These are phyloP conservation scores for Hypocryptadius cinnamomeus DNA, from an alignment of 2,113 vertebrate species.

Conservation along the genomic window DNA sequence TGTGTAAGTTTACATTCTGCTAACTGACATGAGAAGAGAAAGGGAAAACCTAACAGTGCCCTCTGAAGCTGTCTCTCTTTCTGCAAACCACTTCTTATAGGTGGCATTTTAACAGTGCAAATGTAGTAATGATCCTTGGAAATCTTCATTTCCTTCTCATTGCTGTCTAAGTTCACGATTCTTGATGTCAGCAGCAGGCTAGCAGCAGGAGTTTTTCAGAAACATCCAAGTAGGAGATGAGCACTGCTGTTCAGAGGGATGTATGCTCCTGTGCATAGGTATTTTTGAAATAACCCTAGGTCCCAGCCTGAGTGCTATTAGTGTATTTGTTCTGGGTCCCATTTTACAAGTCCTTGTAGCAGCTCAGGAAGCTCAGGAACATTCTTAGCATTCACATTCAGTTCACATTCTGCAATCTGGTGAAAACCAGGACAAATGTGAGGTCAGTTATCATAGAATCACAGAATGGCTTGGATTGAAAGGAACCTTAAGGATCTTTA, in stretches of 20 bases:
- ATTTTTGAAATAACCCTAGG: not conserved
- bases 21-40: not conserved
- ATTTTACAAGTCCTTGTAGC: not conserved
- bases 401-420: not conserved
- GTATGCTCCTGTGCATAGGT: rapidly evolving
- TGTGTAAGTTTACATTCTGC: not conserved
- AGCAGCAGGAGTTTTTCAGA: not conserved
- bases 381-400: not conserved
- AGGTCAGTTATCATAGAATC: not conserved
- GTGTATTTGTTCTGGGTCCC: not conserved
- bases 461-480: not conserved
- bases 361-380: not conserved
- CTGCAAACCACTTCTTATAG: not conserved
- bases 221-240: not conserved
- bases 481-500: not conserved
- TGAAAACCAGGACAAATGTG: not conserved
- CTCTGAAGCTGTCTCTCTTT: not conserved
- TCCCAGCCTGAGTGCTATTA: not conserved
- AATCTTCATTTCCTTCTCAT: not conserved
- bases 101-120: not conserved
- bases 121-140: not conserved
- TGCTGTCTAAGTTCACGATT: not conserved
- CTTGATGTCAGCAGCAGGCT: not conserved
- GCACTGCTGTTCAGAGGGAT: not conserved
- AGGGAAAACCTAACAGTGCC: not conserved